Base-by-base conservation (phyloP, 2,797 vertebrate species). In the Gymnoscopelus braueri region DNA sequence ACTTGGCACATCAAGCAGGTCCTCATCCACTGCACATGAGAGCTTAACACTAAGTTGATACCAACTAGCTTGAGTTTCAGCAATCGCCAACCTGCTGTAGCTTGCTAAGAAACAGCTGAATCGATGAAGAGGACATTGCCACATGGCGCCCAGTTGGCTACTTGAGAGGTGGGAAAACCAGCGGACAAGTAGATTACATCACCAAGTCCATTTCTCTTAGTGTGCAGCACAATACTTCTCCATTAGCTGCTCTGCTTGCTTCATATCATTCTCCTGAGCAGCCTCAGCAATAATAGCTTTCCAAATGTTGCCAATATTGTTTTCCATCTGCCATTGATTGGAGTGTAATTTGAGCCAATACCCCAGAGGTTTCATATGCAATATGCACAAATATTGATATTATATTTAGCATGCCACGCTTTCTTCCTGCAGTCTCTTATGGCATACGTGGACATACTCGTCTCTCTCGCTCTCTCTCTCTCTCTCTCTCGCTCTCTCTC, bases 221-320 rank as follows among this genome's bases (percentile, higher is more conserved):
- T 58, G 55, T 57, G 44, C 66, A 63, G 60, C 59, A 64, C 68
- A 76, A 80, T 78, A 67, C 78, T 72, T 78, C 56, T 60, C 69
- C 67, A 75, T 90, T 81, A 79, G 71, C 7, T 39, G 32, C 35
- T 32, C 48, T 64, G 60, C 79, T 74, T 67, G 60, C 75, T 80
- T 84, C 71, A 79, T 77, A 79, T 82, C 70, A 24, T 75, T 83
- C 68, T 67, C 65, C 71, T 39, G 64, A 78, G 69, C 64, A 65
- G 76, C 76, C 69, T 82, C 56, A 65, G 39, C 55, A 75, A 69
- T 79, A 83, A 88, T 81, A 82, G 69, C 71, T 73, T 73, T 77
- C 66, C 79, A 88, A 78, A 84, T 82, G 67, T 73, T 82, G 67
- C 75, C 84, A 73, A 77, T 90, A 84, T 87, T 88, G 81, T 87